Evolutionary conservation across 2,888 invertebrate species (phyloP), one percentile per base, ranked within the genome.

Genomic region (Polymixis lichenea): DNA sequence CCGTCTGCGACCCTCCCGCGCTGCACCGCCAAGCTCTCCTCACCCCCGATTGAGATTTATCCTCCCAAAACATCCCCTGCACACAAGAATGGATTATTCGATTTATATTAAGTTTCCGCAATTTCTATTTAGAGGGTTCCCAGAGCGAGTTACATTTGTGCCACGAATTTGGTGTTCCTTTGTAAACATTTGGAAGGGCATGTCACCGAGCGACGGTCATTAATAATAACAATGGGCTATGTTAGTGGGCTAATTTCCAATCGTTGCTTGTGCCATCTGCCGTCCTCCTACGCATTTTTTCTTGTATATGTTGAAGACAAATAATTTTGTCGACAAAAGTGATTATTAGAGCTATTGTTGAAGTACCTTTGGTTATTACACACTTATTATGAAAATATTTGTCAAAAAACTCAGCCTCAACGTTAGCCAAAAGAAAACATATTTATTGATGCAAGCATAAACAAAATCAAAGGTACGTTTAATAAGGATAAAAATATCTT

Each of bases 51-150:
- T 94, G 93, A 95, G 95, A 95, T 95, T 95, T 95, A 95, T 95
- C 94, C 95, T 91, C 93, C 94, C 94, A 91, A 95, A 95, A 94
- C 92, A 91, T 93, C 94, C 95, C 96, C 95, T 92, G 92, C 93
- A 93, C 92, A 91, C 92, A 91, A 93, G 91, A 95, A 93, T 94
- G 93, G 94, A 95, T 96, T 95, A 96, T 96, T 93, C 95, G 95
- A 95, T 96, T 96, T 96, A 95, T 96, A 96, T 96, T 96, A 95
- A 94, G 95, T 96, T 96, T 96, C 95, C 96, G 95, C 94, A 94
- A 95, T 95, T 95, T 93, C 95, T 93, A 94, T 94, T 94, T 91
- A 92, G 94, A 95, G 95, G 94, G 95, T 94, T 92, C 91, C 91
- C 89, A 91, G 89, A 90, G 89, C 88, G 90, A 89, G 89, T 92